Percentiles rank a stretch among this genome's conserved stretches.
Conservation (phyloP, 2,113 vertebrate species). For the Sinocyclocheilus anophthalmus region DNA sequence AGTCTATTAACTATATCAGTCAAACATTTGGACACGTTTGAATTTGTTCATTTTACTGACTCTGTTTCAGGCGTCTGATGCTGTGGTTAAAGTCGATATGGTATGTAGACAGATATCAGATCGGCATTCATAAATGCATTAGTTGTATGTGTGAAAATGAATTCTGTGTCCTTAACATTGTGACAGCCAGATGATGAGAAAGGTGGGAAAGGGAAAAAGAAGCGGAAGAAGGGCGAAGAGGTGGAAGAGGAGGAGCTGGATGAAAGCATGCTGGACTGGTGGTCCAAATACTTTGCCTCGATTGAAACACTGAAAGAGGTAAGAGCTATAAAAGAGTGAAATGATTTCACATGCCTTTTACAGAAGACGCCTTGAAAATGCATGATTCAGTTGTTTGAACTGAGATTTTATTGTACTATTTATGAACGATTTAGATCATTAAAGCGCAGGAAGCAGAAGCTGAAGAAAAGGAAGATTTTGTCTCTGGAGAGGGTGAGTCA, state of each 20-base stretch:
- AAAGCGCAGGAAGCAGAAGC: conserved; percentile 88
- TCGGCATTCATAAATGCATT: not conserved
- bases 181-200: conserved; percentile 77
- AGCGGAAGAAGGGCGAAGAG: conserved; percentile 84
- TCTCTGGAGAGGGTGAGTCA: conserved; percentile 74
- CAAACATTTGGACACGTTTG: not conserved
- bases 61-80: conserved; percentile 85
- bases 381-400: not conserved
- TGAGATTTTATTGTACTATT: not conserved
- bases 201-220: conserved; percentile 83
- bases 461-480: conserved; percentile 91
- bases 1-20: too few relatives aligned
- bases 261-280: conserved; percentile 96
- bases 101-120: conserved; percentile 77
- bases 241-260: conserved; percentile 89
- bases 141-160: not conserved
- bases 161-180: conserved; percentile 19
- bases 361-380: too few relatives aligned
- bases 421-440: conserved; percentile 77
- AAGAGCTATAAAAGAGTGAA: conserved; percentile 19
- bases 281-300: conserved; percentile 98
- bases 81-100: conserved; percentile 95
- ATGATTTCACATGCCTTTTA: not conserved
- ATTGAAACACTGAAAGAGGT: conserved; percentile 97
- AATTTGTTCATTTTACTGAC: conserved; percentile 14